Conservation (phyloP, 2,888 invertebrate species). For the Epirrita christyi region DNA sequence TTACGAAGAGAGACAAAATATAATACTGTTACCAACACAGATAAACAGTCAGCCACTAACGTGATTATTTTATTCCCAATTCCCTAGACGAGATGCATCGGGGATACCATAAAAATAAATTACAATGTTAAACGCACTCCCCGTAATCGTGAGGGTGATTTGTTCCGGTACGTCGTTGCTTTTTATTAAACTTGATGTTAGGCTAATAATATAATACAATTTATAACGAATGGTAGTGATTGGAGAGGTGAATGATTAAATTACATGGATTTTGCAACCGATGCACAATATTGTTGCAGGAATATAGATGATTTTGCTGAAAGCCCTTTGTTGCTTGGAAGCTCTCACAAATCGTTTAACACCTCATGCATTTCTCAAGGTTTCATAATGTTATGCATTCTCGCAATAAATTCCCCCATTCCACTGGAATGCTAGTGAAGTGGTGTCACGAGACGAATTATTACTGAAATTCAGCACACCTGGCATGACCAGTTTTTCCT, state of each 20-base stretch:
- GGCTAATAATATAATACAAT: conserved; percentile 50
- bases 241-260: neutral
- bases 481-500: conserved; percentile 41
- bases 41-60: conserved; percentile 62
- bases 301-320: too few relatives aligned
- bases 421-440: conserved; percentile 48
- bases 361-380: conserved; percentile 42
- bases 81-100: conserved; percentile 57
- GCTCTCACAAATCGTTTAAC: conserved; percentile 6
- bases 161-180: conserved; percentile 69
- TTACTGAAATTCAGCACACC: conserved; percentile 69
- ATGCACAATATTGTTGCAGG: too few relatives aligned
- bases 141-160: conserved; percentile 73
- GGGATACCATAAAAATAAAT: conserved; percentile 78
- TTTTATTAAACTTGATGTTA: conserved; percentile 66
- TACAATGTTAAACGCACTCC: conserved; percentile 80
- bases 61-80: conserved; percentile 72
- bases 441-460: conserved; percentile 64
- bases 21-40: conserved; percentile 45
- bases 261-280: too few relatives aligned
- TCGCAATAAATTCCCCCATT: conserved; percentile 47
- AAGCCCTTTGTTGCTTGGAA: neutral
- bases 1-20: too few relatives aligned
- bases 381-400: conserved; percentile 49
- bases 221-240: conserved; percentile 4